These are phyloP conservation scores for Zosterops hypoxanthus DNA, from an alignment of 2,113 vertebrate species.

Conservation along the genomic window DNA sequence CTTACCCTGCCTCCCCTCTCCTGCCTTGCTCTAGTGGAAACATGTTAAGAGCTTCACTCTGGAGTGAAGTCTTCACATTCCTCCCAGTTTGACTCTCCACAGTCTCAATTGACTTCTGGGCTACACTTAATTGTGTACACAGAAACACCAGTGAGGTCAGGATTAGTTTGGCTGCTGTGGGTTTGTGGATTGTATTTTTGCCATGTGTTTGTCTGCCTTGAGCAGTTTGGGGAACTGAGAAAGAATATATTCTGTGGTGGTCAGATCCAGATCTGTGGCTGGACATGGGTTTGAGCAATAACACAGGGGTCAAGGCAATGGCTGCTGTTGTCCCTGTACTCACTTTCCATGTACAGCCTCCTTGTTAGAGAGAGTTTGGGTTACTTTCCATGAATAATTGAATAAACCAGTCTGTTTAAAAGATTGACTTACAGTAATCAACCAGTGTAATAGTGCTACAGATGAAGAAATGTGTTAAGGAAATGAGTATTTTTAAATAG, in stretches of 20 bases:
- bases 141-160: neutral
- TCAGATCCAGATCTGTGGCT: fast-evolving
- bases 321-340: neutral
- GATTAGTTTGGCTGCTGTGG: neutral
- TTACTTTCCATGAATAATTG: neutral
- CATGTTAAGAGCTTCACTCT: fast-evolving
- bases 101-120: neutral
- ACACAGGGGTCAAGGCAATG: fast-evolving
- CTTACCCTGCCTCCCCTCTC: neutral
- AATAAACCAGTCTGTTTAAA: neutral
- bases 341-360: neutral
- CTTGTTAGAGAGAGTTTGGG: neutral
- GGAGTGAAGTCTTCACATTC: neutral
- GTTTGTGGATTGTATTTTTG: neutral
- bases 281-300: fast-evolving
- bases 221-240: neutral
- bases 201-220: neutral
- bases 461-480: neutral
- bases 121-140: neutral
- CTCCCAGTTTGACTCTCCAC: neutral
- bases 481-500: neutral
- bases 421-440: neutral
- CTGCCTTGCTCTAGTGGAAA: neutral
- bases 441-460: neutral
- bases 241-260: neutral